A percentile compares a stretch with the other conserved stretches of the same genome.
Conservation (phyloP, 2,113 vertebrate species). For the Pheucticus melanocephalus region DNA sequence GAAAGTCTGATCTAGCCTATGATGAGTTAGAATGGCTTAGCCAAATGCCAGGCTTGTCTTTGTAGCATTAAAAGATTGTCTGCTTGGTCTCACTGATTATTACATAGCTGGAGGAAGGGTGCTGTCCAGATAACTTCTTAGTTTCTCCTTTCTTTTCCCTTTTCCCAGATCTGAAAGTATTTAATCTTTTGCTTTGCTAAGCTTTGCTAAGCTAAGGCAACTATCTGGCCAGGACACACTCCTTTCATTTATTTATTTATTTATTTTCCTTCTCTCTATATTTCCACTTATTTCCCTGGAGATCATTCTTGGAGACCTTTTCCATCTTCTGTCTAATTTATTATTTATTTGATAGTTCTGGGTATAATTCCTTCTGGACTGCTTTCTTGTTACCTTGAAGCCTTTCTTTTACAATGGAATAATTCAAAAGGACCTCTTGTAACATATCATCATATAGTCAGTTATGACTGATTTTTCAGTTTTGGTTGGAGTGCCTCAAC, state of each 20-base stretch:
- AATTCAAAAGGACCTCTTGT: neutral
- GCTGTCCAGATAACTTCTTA: neutral
- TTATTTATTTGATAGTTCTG: neutral
- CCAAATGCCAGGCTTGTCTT: neutral
- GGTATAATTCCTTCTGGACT: neutral
- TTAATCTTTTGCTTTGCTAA: neutral
- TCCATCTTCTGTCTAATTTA: neutral
- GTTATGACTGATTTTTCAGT: neutral
- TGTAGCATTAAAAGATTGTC: neutral
- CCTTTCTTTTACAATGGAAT: neutral
- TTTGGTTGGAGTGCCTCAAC: neutral
- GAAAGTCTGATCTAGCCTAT: neutral
- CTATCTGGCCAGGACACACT: neutral
- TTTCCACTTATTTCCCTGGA: neutral
- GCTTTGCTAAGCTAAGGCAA: neutral
- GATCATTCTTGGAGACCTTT: neutral
- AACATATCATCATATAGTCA: neutral
- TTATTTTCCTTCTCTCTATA: neutral
- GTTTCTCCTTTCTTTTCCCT: neutral
- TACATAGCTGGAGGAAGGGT: neutral
- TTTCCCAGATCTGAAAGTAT: neutral
- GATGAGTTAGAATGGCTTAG: neutral
- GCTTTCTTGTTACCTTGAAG: neutral
- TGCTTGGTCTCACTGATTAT: neutral
- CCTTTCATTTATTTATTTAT: no score